Percentiles rank a stretch among this genome's conserved stretches.
These are phyloP conservation scores for Drosophila tanythrix DNA, from an alignment of 2,888 invertebrate species.

Conservation along the genomic window DNA sequence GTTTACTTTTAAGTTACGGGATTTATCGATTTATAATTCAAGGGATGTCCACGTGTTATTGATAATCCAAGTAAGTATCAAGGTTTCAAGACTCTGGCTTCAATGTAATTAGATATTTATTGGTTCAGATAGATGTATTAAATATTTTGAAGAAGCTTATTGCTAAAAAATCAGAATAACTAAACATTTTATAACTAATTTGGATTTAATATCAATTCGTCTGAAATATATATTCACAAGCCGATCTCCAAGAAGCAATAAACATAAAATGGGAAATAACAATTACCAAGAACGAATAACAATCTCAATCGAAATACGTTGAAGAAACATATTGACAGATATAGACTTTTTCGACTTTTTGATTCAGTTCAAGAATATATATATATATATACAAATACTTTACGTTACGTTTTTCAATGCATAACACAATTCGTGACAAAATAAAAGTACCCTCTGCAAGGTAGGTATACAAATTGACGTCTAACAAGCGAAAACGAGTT, in stretches of 20 bases:
- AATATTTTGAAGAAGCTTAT: too few relatives aligned
- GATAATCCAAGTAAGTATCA: neutral
- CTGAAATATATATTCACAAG: neutral
- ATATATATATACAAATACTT: neutral
- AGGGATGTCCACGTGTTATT: neutral
- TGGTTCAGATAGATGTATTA: neutral
- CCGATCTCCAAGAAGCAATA: neutral
- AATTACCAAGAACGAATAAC: too few relatives aligned
- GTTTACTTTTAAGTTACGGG: neutral
- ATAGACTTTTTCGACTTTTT: neutral
- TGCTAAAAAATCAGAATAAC: neutral
- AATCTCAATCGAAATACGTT: too few relatives aligned
- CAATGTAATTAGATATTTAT: neutral
- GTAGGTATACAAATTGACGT: constrained; percentile 9
- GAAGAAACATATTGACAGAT: neutral
- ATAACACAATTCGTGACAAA: neutral
- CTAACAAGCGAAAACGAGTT: constrained; percentile 28
- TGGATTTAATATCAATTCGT: neutral
- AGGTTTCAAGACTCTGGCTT: neutral
- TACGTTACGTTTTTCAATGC: neutral
- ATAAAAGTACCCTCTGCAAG: neutral
- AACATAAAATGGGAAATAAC: neutral
- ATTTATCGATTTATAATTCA: neutral
- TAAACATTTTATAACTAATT: neutral
- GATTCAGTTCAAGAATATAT: neutral